Evolutionary conservation across 2,888 invertebrate species (phyloP).

Genomic region (Phengaris arion): DNA sequence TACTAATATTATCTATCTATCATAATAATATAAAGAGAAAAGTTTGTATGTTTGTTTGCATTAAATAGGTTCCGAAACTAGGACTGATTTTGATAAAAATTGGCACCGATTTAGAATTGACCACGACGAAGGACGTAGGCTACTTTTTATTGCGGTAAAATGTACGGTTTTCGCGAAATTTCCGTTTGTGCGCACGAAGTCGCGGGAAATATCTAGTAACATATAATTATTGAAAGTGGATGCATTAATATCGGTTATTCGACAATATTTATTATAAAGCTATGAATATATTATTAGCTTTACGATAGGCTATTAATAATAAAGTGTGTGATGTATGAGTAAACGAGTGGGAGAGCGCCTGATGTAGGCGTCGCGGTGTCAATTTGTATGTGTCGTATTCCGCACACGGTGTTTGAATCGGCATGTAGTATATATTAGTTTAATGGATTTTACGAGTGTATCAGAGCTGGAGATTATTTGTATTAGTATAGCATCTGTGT

Average conservation of each 20-base stretch:
- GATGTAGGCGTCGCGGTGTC: background rate
- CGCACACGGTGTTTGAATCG: background rate
- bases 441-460: background rate
- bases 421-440: background rate
- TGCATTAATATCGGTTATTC: slow-evolving; percentile 2
- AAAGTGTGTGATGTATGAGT: slow-evolving; percentile 15
- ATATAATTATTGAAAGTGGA: background rate
- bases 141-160: too few relatives aligned
- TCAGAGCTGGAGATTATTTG: background rate
- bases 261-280: slow-evolving; percentile 2
- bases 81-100: too few relatives aligned
- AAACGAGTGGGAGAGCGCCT: slow-evolving; percentile 16
- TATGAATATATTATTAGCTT: slow-evolving; percentile 13
- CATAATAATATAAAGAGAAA: too few relatives aligned
- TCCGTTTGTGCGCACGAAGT: too few relatives aligned
- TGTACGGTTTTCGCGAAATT: too few relatives aligned
- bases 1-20: too few relatives aligned
- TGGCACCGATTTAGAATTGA: too few relatives aligned
- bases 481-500: background rate
- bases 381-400: background rate
- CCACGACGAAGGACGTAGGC: too few relatives aligned
- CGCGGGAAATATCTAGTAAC: background rate
- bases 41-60: too few relatives aligned
- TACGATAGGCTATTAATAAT: background rate
- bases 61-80: too few relatives aligned